phyloP scores from a whole-genome alignment of 2,888 invertebrate species.

The Metacarcinus magister region DNA sequence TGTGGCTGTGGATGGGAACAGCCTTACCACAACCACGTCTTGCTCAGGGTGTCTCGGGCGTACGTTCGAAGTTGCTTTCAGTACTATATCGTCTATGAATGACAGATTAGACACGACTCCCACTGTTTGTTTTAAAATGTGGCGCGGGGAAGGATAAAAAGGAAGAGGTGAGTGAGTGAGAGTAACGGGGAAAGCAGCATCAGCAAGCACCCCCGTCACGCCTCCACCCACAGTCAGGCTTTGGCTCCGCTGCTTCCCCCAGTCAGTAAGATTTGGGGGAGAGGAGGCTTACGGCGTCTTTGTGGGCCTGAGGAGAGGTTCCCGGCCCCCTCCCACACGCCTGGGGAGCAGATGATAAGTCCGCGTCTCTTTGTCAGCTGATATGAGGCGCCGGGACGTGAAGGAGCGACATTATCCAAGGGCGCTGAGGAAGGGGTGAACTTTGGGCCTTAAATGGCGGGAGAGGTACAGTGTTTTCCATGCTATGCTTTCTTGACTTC shows the following conservation, averaged over 20 bases:
- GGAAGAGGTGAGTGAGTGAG: neutral
- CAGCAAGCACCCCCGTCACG: neutral
- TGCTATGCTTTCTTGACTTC: neutral
- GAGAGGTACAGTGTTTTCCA: neutral
- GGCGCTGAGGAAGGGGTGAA: neutral
- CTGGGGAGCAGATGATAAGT: slow-evolving; percentile 30
- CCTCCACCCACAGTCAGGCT: neutral
- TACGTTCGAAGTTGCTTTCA: neutral
- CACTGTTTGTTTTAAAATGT: neutral
- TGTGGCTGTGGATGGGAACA: too few species aligned
- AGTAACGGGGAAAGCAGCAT: neutral
- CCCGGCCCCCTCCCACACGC: neutral
- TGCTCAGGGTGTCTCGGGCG: too few species aligned
- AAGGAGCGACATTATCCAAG: slow-evolving; percentile 20
- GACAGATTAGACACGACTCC: neutral
- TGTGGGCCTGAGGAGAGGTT: neutral
- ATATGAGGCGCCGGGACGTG: slow-evolving; percentile 34
- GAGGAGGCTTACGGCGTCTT: slow-evolving; percentile 38
- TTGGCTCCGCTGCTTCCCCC: neutral
- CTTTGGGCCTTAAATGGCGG: neutral
- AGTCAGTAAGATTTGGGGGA: neutral
- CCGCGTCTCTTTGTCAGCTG: slow-evolving; percentile 33
- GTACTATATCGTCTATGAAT: neutral
- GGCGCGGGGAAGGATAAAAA: neutral
- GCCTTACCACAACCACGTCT: too few species aligned